phyloP scores from a whole-genome alignment of 2,888 invertebrate genomes.

The Autographa pulchrina region DNA sequence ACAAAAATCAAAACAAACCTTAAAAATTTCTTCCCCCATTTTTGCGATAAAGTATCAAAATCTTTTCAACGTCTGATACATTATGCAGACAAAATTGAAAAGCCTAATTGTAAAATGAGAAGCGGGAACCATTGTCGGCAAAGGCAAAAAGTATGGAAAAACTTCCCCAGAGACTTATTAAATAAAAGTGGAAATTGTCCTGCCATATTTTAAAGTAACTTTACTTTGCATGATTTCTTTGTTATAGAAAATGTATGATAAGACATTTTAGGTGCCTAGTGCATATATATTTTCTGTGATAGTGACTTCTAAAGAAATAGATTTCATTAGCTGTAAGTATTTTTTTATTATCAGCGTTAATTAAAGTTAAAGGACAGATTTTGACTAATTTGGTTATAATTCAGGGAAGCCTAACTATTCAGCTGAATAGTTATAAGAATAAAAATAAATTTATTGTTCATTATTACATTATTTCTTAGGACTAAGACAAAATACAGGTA shows the following conservation, averaged over 20 bases:
- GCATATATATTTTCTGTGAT: conserved; percentile 19
- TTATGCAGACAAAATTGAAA: conserved; percentile 59
- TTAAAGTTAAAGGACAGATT: no score
- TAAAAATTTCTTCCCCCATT: neutral
- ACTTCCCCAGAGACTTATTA: conserved; percentile 59
- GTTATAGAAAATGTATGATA: conserved; percentile 14
- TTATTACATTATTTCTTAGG: no score
- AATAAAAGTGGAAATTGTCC: conserved; percentile 60
- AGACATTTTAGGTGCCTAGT: conserved; percentile 5
- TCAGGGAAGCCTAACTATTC: no score
- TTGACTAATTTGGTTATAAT: no score
- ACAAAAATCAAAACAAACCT: conserved; percentile 10
- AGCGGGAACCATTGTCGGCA: conserved; percentile 60
- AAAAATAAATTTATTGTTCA: no score
- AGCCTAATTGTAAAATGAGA: conserved; percentile 71
- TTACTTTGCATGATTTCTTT: conserved; percentile 45
- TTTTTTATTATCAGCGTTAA: no score
- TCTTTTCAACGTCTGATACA: conserved; percentile 50
- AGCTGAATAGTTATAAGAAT: no score
- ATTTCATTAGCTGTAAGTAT: no score
- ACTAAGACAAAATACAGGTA: no score
- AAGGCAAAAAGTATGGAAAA: conserved; percentile 65
- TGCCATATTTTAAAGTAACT: conserved; percentile 62
- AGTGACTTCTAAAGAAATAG: no score
- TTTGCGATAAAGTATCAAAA: conserved; percentile 10